phyloP scores from a whole-genome alignment of 2,888 invertebrate species.

The Lacanobia wlatinum region DNA sequence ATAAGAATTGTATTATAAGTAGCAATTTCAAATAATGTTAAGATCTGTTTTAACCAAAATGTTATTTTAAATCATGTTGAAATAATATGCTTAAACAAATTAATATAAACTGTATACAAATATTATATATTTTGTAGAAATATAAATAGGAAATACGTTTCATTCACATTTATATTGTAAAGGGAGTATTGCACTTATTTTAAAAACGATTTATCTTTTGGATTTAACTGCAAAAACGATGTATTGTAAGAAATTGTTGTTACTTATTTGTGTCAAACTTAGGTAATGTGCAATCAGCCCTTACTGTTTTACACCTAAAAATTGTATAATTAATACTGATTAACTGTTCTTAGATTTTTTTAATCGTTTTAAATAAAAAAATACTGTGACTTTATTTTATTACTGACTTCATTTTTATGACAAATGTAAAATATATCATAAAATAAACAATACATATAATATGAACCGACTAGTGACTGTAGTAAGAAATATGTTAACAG shows the following conservation, averaged over 20 bases:
- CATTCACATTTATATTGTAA: slow-evolving; percentile 42
- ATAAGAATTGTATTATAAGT: slow-evolving; percentile 72
- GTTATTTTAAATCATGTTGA: slow-evolving; percentile 43
- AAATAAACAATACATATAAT: neutral
- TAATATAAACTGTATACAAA: slow-evolving; percentile 42
- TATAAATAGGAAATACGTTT: slow-evolving; percentile 51
- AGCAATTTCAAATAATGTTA: slow-evolving; percentile 62
- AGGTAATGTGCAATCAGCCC: slow-evolving; percentile 3
- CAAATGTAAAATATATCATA: neutral
- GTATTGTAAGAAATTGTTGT: slow-evolving; percentile 42
- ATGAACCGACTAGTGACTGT: slow-evolving; percentile 8
- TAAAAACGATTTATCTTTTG: slow-evolving; percentile 40
- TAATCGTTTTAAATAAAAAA: neutral
- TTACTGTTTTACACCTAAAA: neutral
- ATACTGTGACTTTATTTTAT: neutral
- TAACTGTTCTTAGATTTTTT: neutral
- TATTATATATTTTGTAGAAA: slow-evolving; percentile 58
- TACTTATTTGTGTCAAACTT: slow-evolving; percentile 60
- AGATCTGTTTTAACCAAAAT: slow-evolving; percentile 54
- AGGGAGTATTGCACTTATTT: slow-evolving; percentile 49
- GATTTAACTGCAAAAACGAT: slow-evolving; percentile 34
- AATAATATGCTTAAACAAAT: slow-evolving; percentile 45
- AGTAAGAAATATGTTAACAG: slow-evolving; percentile 6
- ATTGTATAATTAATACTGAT: neutral
- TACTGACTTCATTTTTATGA: neutral